Evolutionary conservation across 2,113 vertebrate species (phyloP), one percentile per base, ranked within the genome.

Genomic region (Notothenia coriiceps): DNA sequence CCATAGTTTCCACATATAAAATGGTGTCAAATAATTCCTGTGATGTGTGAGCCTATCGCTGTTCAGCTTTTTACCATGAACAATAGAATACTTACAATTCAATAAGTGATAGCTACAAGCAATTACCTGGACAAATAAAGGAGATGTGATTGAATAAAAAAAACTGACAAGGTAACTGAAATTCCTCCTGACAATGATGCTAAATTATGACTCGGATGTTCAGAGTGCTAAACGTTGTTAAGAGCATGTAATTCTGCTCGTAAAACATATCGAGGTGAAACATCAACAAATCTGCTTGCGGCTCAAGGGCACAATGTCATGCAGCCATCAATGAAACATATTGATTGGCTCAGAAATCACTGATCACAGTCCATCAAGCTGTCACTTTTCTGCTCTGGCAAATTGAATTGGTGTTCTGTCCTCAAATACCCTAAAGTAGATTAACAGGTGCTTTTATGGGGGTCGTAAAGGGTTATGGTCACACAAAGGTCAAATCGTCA

Each of bases 391-490:
- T 12, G 25, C 57, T 33, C 65, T 6, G 6, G 10, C 11, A 54
- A 64, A 83, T 46, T 51, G n/a, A 46, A 70, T 64, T 70, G 22
- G 51, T 56, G 68, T 76, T 50, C 33, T 22, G 18, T 17, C 20
- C 22, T 43, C 52, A 74, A 71, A 69, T 80, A 75, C 67, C 74
- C 13, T 72, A 1, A 74, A 77, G 55, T 73, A 43, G 35, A 65
- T 77, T 73, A 80, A 81, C 68, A 79, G 69, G 64, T 78, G 56
- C 14, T 84, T 88, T 86, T 80, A 66, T 20, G 44, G 59, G 55
- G 76, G 71, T 86, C 69, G 77, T 55, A 64, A 78, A 77, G 47
- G 82, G 70, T 80, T 73, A 66, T 68, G 52, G 70, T 77, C 51
- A 65, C 56, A 5, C 67, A 79, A 68, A 88, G 88, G 88, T 82